Evolutionary conservation across 2,797 vertebrate genomes (phyloP).

Genomic region (Mormyrus hasselquistii): DNA sequence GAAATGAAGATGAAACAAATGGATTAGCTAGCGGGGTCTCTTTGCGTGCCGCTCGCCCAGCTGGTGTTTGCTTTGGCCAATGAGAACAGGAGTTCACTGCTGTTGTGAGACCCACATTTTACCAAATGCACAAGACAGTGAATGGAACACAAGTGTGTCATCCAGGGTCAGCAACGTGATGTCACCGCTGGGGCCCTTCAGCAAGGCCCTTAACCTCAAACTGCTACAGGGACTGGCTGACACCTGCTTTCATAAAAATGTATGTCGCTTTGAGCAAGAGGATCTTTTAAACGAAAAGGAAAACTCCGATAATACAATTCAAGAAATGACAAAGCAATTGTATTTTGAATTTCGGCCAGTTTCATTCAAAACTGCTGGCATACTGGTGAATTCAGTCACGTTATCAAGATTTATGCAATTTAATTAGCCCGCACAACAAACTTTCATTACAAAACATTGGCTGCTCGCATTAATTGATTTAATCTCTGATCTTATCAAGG

Average conservation of each 20-base stretch:
- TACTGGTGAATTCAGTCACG: neutral
- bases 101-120: neutral
- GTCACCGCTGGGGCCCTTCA: neutral
- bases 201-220: neutral
- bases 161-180: neutral
- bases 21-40: neutral
- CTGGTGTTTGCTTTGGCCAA: neutral
- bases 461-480: neutral
- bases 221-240: neutral
- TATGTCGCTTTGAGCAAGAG: neutral
- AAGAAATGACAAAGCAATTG: neutral
- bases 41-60: neutral
- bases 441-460: neutral
- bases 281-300: neutral
- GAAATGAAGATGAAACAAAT: neutral
- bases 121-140: neutral
- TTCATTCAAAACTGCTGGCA: neutral
- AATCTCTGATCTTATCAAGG: neutral
- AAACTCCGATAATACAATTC: neutral
- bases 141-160: neutral
- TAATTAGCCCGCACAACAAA: neutral
- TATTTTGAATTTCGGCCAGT: neutral
- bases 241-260: neutral
- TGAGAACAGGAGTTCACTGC: neutral
- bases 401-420: neutral